A percentile compares a stretch with the other conserved stretches of the same genome.
Evolutionary conservation across 2,888 invertebrate species (phyloP).

Genomic region (Nomada goodeniana): DNA sequence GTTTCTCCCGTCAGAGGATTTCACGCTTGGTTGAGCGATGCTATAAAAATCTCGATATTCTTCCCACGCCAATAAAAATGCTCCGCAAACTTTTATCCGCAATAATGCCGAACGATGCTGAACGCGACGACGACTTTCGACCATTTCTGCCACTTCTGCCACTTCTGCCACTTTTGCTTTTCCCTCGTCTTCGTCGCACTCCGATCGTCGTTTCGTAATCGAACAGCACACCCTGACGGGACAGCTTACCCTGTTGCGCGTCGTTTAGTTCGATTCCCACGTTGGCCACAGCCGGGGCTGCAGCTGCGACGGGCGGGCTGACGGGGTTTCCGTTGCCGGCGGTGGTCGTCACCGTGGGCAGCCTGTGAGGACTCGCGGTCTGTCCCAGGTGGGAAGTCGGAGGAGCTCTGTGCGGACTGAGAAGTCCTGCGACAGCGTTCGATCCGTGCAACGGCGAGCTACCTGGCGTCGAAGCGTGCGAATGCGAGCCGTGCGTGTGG

Average conservation of each 20-base stretch:
- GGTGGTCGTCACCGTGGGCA: slow-evolving; percentile 63
- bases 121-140: too few relatives aligned
- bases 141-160: too few relatives aligned
- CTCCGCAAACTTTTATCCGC: not conserved
- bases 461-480: slow-evolving; percentile 78
- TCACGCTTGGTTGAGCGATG: not conserved
- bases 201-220: not conserved
- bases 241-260: slow-evolving; percentile 78
- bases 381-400: slow-evolving; percentile 78
- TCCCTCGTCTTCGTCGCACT: not conserved
- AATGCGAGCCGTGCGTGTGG: slow-evolving; percentile 79
- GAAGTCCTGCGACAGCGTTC: slow-evolving; percentile 76
- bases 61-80: not conserved
- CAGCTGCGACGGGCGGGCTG: slow-evolving; percentile 66
- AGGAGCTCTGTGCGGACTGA: slow-evolving; percentile 79
- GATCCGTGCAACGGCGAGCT: slow-evolving; percentile 79
- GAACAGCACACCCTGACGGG: not conserved
- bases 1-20: not conserved
- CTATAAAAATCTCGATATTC: not conserved
- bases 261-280: slow-evolving; percentile 81
- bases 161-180: too few relatives aligned
- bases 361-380: slow-evolving; percentile 76
- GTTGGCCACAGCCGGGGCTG: slow-evolving; percentile 74
- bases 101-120: not conserved
- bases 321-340: slow-evolving; percentile 76